Evolutionary conservation across 2,797 vertebrate genomes (phyloP).

Genomic region (Siniperca scherzeri): DNA sequence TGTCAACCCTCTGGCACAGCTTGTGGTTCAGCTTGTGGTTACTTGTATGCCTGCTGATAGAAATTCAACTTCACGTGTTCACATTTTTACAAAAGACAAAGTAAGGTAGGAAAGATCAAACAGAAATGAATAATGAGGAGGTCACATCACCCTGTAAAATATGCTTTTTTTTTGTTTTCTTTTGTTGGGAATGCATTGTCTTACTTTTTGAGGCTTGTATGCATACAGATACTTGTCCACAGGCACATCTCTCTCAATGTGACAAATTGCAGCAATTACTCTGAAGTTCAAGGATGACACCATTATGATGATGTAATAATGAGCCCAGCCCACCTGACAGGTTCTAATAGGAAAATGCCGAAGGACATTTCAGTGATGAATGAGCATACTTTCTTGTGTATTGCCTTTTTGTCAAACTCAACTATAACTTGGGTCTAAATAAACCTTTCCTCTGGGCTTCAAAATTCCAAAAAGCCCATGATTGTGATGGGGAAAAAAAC

Average conservation of each 20-base stretch:
- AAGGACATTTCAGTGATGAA: slow-evolving; percentile 81
- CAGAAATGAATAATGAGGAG: not conserved
- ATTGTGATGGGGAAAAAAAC: slow-evolving; percentile 17
- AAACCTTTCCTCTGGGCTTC: slow-evolving; percentile 44
- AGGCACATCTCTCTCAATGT: slow-evolving; percentile 67
- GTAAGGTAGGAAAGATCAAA: not conserved
- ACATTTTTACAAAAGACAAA: not conserved
- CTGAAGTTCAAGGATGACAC: slow-evolving; percentile 87
- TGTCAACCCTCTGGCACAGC: not conserved
- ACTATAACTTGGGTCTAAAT: slow-evolving; percentile 62
- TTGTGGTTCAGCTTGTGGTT: accelerated
- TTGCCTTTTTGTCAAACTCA: slow-evolving; percentile 53
- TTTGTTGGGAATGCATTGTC: not conserved
- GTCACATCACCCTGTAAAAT: not conserved
- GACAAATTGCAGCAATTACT: slow-evolving; percentile 86
- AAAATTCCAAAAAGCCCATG: slow-evolving; percentile 20
- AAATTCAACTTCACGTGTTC: not conserved
- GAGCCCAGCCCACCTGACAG: slow-evolving; percentile 77
- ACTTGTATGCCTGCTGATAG: not conserved
- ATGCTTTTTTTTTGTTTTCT: not conserved
- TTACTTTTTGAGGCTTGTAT: slow-evolving; percentile 34
- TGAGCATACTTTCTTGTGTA: slow-evolving; percentile 53
- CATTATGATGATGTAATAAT: slow-evolving; percentile 85
- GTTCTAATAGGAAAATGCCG: slow-evolving; percentile 81
- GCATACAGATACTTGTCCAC: slow-evolving; percentile 47